Percentiles rank a stretch among this genome's conserved stretches.
phyloP scores from a whole-genome alignment of 2,113 vertebrate species.

The Taxidea taxus region DNA sequence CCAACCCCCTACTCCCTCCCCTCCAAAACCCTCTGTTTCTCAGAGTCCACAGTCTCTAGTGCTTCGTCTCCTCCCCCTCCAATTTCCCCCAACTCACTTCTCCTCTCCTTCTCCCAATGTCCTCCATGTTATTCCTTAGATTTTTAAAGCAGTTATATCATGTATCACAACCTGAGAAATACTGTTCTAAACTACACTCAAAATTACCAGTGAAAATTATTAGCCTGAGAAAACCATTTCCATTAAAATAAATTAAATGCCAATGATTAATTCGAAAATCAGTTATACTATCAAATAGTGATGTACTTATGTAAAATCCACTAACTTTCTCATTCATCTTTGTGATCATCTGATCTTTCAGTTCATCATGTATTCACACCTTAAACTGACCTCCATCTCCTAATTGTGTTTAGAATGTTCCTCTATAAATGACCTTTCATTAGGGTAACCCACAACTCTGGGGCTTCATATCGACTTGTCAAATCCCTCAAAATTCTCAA shows the following conservation, averaged over 20 bases:
- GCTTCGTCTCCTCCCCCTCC: too few relatives aligned
- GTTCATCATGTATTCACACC: not conserved
- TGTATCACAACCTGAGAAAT: not conserved
- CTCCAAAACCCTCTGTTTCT: too few relatives aligned
- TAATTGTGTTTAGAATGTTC: not conserved
- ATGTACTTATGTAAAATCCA: not conserved
- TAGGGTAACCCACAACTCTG: not conserved
- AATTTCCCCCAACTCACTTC: too few relatives aligned
- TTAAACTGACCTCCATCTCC: not conserved
- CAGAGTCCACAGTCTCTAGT: too few relatives aligned
- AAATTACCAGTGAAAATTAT: not conserved
- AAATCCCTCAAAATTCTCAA: not conserved
- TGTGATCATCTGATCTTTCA: not conserved
- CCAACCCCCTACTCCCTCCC: too few relatives aligned
- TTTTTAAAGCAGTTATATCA: not conserved
- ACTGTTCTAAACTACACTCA: not conserved
- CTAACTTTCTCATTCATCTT: not conserved
- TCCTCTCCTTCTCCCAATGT: too few relatives aligned
- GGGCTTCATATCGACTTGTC: not conserved
- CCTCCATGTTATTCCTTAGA: not conserved
- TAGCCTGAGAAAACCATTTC: not conserved
- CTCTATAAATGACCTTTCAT: not conserved
- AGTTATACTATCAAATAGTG: not conserved
- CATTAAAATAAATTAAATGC: not conserved
- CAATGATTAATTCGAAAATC: not conserved